Evolutionary conservation across 2,888 invertebrate species (phyloP).

Genomic region (Asteroscopus sphinx): DNA sequence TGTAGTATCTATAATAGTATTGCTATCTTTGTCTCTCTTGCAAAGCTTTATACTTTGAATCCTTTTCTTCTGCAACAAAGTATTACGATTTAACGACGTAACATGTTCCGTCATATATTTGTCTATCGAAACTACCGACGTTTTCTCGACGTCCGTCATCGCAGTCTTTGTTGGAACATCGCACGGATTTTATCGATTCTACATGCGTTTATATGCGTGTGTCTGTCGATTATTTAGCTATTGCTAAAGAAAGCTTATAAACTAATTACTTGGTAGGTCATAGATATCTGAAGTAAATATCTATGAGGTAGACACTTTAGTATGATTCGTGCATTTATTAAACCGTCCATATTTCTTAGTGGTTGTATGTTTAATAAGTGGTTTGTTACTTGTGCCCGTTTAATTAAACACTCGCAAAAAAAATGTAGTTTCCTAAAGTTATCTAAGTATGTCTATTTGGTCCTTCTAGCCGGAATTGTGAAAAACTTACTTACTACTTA

Average conservation of each 20-base stretch:
- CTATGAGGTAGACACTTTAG: too few species aligned
- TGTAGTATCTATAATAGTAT: too few species aligned
- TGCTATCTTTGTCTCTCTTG: background rate
- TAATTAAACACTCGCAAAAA: too few species aligned
- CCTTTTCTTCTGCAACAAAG: background rate
- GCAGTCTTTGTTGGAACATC: constrained; percentile 32
- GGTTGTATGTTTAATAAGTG: too few species aligned
- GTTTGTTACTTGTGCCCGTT: too few species aligned
- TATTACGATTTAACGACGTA: constrained; percentile 31
- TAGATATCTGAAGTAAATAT: too few species aligned
- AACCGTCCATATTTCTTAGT: too few species aligned
- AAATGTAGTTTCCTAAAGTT: too few species aligned
- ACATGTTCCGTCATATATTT: constrained; percentile 26
- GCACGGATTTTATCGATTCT: constrained; percentile 32
- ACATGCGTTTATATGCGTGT: constrained; percentile 1
- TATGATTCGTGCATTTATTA: too few species aligned
- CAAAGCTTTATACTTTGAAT: background rate
- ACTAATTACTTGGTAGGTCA: too few species aligned
- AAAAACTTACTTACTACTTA: background rate
- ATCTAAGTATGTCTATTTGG: background rate
- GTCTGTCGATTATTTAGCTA: constrained; percentile 17
- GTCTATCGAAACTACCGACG: constrained; percentile 22
- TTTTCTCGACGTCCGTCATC: constrained; percentile 31
- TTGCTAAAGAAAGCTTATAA: background rate
- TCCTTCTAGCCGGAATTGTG: background rate